Base-by-base conservation (phyloP, 2,888 invertebrate genomes). In the Ganaspis brasiliensis region DNA sequence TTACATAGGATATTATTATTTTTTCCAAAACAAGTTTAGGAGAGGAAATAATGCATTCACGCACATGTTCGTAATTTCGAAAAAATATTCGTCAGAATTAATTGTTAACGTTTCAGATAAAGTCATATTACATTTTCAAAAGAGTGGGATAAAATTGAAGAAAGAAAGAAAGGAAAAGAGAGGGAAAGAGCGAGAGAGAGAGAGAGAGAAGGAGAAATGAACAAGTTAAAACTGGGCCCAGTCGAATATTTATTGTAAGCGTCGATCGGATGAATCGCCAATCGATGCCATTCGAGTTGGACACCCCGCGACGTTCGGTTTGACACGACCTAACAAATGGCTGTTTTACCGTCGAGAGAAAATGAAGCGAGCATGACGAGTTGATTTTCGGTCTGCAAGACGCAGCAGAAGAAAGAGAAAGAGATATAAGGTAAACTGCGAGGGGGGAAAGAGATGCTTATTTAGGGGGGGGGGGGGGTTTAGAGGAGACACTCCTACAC, bases 341-440 rank as follows among this genome's bases (percentile, higher is more conserved):
- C 90, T 90, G 90, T 91, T 91, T 91, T 90, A 91, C 89, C 89
- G 88, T 88, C 88, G 85, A 81, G 88, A 91, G 91, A 91, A 91
- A 91, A 91, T 91, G 91, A 91, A 91, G 90, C 89, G 87, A 91
- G 90, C 88, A 91, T 91, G 91, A 91, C 91, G 88, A 89, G 91
- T 89, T 88, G 89, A 90, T 91, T 91, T 90, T 90, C 88, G 87
- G 86, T 85, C 86, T 83, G 85, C 86, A 82, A 83, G 80, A 84
- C 84, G 81, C 75, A 67, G 63, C 40, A 67, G 45, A 67, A 45
- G 67, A 67, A 67, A 67, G 45, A 56, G 56, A 24, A 67, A 45
- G 26, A 67, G 67, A 45, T 19, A 67, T 67, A 67, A 40, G 63
- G 63, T 40, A 82, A 79, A 76, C 55, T 49, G 72, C 61, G 76